Conservation (phyloP, 2,888 invertebrate genomes). For the Ernsta delagoae region DNA sequence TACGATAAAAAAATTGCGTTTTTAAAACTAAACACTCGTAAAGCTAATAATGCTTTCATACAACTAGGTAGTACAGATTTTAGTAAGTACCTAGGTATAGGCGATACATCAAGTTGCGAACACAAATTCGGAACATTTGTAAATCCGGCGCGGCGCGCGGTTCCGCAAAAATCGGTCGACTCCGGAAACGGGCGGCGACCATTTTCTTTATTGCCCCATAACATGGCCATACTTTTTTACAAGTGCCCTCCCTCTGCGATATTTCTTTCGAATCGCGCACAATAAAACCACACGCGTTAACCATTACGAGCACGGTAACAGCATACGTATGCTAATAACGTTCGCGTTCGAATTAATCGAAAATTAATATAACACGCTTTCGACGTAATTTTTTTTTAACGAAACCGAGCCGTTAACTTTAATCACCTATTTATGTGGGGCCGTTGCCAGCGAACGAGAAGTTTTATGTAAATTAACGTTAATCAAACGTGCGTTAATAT, state of each 20-base stretch:
- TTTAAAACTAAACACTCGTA: too few relatives aligned
- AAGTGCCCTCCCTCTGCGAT: constrained; percentile 2
- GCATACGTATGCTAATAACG: constrained; percentile 3
- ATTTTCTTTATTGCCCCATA: too few relatives aligned
- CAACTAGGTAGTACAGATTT: too few relatives aligned
- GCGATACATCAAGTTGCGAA: too few relatives aligned
- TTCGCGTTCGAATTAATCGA: constrained; percentile 18
- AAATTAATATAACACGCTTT: constrained; percentile 23
- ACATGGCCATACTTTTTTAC: constrained; percentile 23
- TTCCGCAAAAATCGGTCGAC: too few relatives aligned
- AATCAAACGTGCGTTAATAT: constrained; percentile 26
- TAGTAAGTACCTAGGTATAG: too few relatives aligned
- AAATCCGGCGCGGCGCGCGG: too few relatives aligned
- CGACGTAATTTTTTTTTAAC: constrained; percentile 11
- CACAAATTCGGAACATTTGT: too few relatives aligned
- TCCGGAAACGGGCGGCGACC: too few relatives aligned
- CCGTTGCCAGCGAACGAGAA: constrained; percentile 11
- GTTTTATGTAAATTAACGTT: constrained; percentile 32
- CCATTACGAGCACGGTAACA: background rate
- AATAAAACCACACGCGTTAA: constrained; percentile 7
- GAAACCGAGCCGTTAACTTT: constrained; percentile 17
- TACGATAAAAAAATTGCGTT: too few relatives aligned
- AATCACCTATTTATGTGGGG: constrained; percentile 22
- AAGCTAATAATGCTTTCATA: too few relatives aligned
- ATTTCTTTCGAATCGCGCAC: background rate